Base-by-base conservation (phyloP, 2,797 vertebrate species). In the Melanogrammus aeglefinus region DNA sequence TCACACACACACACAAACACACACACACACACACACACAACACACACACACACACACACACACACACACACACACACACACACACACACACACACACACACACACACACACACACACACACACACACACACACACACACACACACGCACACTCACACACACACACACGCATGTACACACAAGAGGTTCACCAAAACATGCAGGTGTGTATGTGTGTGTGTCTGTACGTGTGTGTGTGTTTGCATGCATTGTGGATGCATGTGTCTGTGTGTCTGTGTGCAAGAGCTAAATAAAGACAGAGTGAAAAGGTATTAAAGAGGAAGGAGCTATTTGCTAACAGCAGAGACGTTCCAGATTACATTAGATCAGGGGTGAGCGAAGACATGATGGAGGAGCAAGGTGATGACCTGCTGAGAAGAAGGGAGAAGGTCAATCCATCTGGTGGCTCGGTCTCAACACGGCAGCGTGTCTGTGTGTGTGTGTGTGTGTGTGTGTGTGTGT, bases 171-270 rank as follows among this genome's bases (percentile, higher is more conserved):
- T 29, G 57, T 27, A 66, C 74, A 75, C 41, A 63, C 74, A 71
- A 38, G 13, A 27, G 33, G 57, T 63, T 7, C 57, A 63, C 57
- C 57, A 63, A 63, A 63, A 24, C 57, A 24, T 63, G 75, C 81
- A 89, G 81, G 79, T 89, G 84, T 71, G 66, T 29, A 71, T 16
- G 76, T 57, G 2, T 18, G 47, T n/a, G 83, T 77, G 75, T 33
- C 27, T 71, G 66, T 29, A 71, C 9, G 76, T 57, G 16, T 18
- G 83, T 77, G 73, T 16, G 76, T 57, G 16, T 18, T 18, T 57
- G 75, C 81, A 87, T 80, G 79, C 88, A 82, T 83, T 82, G 75
- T 29, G 24, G n/a, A 24, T 63, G 75, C 81, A 88, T 83, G 83
- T 77, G 75, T 33, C 27, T 33, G 66, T 29, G 73, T 16, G 76